These are phyloP conservation scores for Larimichthys crocea DNA, from an alignment of 2,113 vertebrate species.

Conservation along the genomic window DNA sequence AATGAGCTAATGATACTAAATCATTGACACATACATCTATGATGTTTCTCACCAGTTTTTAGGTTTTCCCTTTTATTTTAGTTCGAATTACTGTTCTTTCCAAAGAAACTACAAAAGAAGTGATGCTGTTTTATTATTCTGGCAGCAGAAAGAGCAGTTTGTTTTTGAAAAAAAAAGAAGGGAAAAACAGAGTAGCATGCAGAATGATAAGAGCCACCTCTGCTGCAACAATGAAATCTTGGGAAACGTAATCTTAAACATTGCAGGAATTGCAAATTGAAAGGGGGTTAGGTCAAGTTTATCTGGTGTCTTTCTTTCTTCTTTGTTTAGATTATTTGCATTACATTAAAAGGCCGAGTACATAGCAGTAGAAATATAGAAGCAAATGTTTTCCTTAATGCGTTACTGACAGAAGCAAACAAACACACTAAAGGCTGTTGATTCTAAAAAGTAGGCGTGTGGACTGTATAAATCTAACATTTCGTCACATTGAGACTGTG, in stretches of 20 bases:
- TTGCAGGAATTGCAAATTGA: not conserved
- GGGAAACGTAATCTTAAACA: not conserved
- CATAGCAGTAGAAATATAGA: not conserved
- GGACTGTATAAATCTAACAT: not conserved
- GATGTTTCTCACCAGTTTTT: not conserved
- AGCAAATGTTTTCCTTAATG: not conserved
- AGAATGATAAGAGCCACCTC: not conserved
- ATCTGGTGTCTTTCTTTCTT: not conserved
- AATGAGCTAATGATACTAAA: not conserved
- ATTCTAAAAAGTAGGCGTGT: not conserved
- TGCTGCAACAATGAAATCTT: not conserved
- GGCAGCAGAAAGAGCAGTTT: not conserved
- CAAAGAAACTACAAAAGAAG: not conserved
- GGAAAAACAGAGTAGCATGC: not conserved
- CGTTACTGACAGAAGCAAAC: not conserved
- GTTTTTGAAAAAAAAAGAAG: not conserved
- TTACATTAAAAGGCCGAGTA: not conserved
- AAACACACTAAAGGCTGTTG: not conserved
- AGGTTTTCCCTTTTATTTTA: not conserved
- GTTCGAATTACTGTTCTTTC: not conserved
- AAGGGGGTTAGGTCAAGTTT: not conserved
- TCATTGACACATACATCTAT: not conserved
- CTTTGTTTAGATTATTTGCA: not conserved
- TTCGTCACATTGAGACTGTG: not conserved
- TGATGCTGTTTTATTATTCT: not conserved